A percentile compares a stretch with the other conserved stretches of the same genome.
Conservation (phyloP, 2,113 vertebrate species). For the Martes martes region DNA sequence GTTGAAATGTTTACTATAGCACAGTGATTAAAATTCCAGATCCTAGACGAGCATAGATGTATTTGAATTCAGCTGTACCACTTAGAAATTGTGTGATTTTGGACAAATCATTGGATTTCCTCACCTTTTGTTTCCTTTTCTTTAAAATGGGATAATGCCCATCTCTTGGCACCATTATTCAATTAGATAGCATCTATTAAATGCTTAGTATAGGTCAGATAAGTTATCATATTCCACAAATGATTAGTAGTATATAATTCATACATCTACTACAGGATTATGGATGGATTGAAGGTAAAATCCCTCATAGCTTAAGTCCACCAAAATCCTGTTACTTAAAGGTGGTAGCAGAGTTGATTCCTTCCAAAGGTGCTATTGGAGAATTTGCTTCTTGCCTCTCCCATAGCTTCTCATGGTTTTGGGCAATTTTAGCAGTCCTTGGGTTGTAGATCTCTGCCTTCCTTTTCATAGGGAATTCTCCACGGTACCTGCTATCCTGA, state of each 20-base stretch:
- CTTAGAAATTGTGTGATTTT: not conserved
- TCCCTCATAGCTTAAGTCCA: not conserved
- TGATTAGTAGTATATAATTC: not conserved
- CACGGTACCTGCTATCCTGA: not conserved
- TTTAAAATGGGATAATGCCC: not conserved
- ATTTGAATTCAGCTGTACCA: not conserved
- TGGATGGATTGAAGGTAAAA: not conserved
- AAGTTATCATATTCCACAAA: not conserved
- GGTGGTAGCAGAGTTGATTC: not conserved
- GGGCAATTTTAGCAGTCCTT: not conserved
- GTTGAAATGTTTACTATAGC: not conserved
- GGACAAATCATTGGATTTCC: not conserved
- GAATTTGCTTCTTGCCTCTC: not conserved
- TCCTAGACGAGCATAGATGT: not conserved
- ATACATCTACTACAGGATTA: not conserved
- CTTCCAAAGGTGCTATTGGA: not conserved
- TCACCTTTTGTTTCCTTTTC: not conserved
- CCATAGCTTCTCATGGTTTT: not conserved
- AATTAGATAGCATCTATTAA: not conserved
- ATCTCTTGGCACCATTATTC: not conserved
- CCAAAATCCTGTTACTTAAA: not conserved
- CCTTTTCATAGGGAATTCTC: not conserved
- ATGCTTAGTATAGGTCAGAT: not conserved
- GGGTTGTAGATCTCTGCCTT: not conserved
- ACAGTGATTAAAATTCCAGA: not conserved